phyloP scores from a whole-genome alignment of 2,797 vertebrate species.

The Falco cherrug region DNA sequence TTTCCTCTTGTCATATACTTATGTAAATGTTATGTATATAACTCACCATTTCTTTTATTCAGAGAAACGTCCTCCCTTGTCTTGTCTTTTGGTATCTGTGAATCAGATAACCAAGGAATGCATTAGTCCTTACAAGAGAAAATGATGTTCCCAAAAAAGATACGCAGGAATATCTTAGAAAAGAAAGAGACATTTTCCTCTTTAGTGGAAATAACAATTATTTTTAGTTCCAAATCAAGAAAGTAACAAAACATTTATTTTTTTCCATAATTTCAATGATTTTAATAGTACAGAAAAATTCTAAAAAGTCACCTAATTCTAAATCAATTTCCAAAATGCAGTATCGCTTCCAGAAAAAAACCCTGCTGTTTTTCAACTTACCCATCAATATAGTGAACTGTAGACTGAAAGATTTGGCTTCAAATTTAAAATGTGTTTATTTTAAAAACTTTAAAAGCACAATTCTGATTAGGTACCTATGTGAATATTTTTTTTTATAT shows the following conservation, averaged over 20 bases:
- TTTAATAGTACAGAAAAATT: not conserved
- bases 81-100: not conserved
- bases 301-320: fast-evolving
- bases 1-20: not conserved
- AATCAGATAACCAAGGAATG: not conserved
- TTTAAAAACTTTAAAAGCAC: not conserved
- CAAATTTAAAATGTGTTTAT: not conserved
- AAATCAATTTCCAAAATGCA: not conserved
- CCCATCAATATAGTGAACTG: fast-evolving
- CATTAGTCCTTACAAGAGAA: not conserved
- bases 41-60: not conserved
- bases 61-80: not conserved
- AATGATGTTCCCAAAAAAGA: not conserved
- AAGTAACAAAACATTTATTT: not conserved
- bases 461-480: not conserved
- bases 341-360: not conserved
- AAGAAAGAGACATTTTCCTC: not conserved
- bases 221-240: not conserved
- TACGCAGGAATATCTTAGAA: not conserved
- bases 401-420: not conserved
- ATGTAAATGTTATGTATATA: not conserved
- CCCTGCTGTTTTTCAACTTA: not conserved
- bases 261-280: not conserved
- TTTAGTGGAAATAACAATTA: not conserved
- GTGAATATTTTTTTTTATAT: not conserved